Percentiles rank a stretch among this genome's conserved stretches.
These are phyloP conservation scores for Nebria brevicollis DNA, from an alignment of 2,888 invertebrate species.

Conservation along the genomic window DNA sequence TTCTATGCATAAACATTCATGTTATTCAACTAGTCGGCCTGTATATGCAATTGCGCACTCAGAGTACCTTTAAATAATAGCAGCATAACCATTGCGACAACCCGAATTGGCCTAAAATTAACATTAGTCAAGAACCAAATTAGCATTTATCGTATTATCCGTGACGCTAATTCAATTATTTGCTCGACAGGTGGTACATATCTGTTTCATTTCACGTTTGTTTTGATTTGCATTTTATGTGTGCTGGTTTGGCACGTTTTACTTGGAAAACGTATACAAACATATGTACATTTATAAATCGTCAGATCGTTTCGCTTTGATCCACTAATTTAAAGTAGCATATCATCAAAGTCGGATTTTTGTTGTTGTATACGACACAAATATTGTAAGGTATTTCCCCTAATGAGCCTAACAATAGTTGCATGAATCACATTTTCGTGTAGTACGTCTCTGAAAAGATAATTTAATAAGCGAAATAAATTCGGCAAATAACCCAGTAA, in stretches of 20 bases:
- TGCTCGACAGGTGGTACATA: neutral
- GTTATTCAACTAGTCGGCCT: neutral
- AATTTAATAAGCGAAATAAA: constrained; percentile 43
- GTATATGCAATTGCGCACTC: neutral
- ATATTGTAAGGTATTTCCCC: too few relatives aligned
- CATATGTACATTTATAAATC: neutral
- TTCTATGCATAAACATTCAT: neutral
- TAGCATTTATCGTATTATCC: neutral
- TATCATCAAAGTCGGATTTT: neutral
- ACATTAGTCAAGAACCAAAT: neutral
- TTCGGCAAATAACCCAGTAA: constrained; percentile 35
- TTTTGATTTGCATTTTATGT: neutral
- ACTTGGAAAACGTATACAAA: neutral
- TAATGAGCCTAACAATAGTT: too few relatives aligned
- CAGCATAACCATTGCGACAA: neutral
- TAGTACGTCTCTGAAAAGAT: constrained; percentile 7
- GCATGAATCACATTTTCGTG: too few relatives aligned
- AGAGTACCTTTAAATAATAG: neutral
- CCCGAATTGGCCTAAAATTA: neutral
- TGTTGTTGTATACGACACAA: neutral
- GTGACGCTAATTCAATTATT: constrained; percentile 1
- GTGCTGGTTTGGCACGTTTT: neutral
- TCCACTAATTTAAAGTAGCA: neutral
- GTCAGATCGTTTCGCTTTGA: neutral
- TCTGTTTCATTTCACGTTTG: constrained; percentile 1